Percentiles rank a stretch among this genome's conserved stretches.
Conservation (phyloP, 2,113 vertebrate genomes). For the Vulpes vulpes region DNA sequence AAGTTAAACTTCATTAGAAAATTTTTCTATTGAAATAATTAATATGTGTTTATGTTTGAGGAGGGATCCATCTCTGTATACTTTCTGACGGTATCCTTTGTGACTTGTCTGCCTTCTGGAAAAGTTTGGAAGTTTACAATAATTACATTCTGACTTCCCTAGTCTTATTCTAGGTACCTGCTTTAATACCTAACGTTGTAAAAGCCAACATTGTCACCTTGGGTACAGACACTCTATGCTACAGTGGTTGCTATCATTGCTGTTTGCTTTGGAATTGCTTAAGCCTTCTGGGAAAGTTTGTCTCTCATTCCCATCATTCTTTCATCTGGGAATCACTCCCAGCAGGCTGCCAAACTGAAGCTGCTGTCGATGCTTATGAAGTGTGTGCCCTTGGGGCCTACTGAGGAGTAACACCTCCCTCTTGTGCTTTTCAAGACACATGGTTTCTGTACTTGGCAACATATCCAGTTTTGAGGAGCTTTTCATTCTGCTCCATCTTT, state of each 20-base stretch:
- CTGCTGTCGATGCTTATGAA: neutral
- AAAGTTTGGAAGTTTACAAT: neutral
- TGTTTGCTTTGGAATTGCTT: neutral
- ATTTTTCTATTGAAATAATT: neutral
- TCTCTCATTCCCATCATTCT: neutral
- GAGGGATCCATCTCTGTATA: neutral
- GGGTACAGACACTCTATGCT: neutral
- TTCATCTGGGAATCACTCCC: neutral
- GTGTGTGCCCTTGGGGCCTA: neutral
- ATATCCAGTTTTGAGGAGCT: neutral
- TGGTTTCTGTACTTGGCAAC: neutral
- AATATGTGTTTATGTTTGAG: neutral
- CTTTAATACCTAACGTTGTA: neutral
- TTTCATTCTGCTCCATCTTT: neutral
- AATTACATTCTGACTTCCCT: neutral
- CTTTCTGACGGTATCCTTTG: neutral
- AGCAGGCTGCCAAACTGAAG: neutral
- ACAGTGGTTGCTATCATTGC: neutral
- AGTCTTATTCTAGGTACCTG: neutral
- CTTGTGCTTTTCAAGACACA: neutral
- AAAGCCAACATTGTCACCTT: neutral
- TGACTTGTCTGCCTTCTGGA: neutral
- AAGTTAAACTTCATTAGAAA: neutral
- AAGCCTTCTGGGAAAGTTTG: neutral
- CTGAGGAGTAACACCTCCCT: neutral